Evolutionary conservation across 2,797 vertebrate species (phyloP), one percentile per base, ranked within the genome.

Genomic region (Apogon hyalosoma): DNA sequence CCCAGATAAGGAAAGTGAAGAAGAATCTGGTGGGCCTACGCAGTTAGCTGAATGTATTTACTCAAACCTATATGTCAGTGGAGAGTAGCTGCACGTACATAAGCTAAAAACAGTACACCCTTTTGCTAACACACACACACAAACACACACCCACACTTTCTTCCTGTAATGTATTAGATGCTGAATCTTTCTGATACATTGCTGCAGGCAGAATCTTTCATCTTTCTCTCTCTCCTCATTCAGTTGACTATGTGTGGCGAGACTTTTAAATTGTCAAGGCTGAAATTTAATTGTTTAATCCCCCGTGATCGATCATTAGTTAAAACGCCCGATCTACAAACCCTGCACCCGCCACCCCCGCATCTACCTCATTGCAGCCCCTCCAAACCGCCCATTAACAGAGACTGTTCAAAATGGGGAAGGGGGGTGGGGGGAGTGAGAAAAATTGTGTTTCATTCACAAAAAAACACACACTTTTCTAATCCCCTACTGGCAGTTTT

Each of bases 251-350:
- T 16, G 68, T 82, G 82, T 63, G 63, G 60, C 71, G 70, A 82
- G 83, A 90, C 88, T 90, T 87, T 92, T 88, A 89, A 92, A 89
- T 88, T 86, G 86, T 91, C 89, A 88, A 56, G 65, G 71, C 71
- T 80, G 73, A 88, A 90, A 87, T 91, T 85, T 83, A 84, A 90
- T 92, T 88, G 91, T 90, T 91, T 79, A 90, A 87, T 89, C 87
- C 84, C 79, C 43, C 5, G 48, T 86, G 86, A 92, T 92, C 78
- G 52, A 86, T 90, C 84, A 90, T 92, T 89, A 90, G 88, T 82
- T 90, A 84, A 86, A 90, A 85, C 38, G 61, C 78, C 55, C 41
- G 7, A 75, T 70, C 49, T 69, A 71, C 77, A 74, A 59, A 72
- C 58, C 46, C 40, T 56, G 28, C 36, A 43, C 42, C 43, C 46